Evolutionary conservation across 2,888 invertebrate genomes (phyloP).

Genomic region (Nymphalis c-album): DNA sequence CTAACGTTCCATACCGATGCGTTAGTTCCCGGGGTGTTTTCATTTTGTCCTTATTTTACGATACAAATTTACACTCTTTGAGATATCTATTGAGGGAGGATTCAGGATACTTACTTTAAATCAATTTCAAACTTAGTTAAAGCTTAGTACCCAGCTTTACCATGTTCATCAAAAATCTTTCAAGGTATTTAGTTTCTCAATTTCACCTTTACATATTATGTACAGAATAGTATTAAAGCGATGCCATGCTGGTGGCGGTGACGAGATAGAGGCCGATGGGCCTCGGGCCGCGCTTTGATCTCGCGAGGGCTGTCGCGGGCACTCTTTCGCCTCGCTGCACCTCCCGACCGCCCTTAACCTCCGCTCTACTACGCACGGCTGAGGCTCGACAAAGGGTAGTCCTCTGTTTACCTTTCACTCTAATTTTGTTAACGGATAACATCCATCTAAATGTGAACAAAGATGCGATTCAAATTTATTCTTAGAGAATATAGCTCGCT

Average conservation of each 20-base stretch:
- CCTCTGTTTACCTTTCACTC: constrained; percentile 33
- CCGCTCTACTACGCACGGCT: constrained; percentile 17
- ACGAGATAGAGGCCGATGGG: not conserved
- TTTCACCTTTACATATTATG: not conserved
- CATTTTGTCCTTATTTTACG: too few relatives aligned
- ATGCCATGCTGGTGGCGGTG: not conserved
- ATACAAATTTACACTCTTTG: too few relatives aligned
- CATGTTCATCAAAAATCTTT: too few relatives aligned
- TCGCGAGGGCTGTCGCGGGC: constrained; percentile 28
- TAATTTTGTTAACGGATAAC: constrained; percentile 31
- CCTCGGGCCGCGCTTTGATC: constrained; percentile 32
- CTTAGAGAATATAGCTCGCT: too few relatives aligned
- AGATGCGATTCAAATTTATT: not conserved
- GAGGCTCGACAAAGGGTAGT: constrained; percentile 17
- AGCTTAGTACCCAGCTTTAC: too few relatives aligned
- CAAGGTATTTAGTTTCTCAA: not conserved
- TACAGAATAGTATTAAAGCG: not conserved
- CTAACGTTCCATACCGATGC: too few relatives aligned
- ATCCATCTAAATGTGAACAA: constrained; percentile 2
- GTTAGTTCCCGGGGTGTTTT: too few relatives aligned
- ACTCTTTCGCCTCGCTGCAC: constrained; percentile 19
- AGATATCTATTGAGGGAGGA: too few relatives aligned
- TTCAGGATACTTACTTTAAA: too few relatives aligned
- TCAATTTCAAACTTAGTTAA: too few relatives aligned
- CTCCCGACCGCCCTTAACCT: constrained; percentile 3